Percentiles rank a stretch among this genome's conserved stretches.
These are phyloP conservation scores for Mesocricetus auratus DNA, from an alignment of 2,113 vertebrate species.

Conservation along the genomic window DNA sequence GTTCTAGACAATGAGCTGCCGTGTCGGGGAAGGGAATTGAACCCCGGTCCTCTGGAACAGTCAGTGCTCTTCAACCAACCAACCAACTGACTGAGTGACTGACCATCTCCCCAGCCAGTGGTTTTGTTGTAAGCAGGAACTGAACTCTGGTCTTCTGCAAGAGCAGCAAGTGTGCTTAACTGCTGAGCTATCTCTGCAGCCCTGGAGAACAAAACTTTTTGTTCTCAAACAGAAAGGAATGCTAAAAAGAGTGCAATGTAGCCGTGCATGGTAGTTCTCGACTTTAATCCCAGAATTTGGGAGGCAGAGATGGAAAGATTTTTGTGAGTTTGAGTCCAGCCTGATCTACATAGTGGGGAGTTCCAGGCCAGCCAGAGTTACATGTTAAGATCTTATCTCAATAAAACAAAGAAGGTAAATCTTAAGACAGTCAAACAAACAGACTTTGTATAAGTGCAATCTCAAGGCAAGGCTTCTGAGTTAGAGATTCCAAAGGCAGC, in stretches of 20 bases:
- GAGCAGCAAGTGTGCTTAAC: not conserved
- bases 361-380: not conserved
- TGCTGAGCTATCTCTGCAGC: not conserved
- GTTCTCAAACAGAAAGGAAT: not conserved
- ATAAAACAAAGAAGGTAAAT: not conserved
- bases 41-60: too few species aligned
- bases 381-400: not conserved
- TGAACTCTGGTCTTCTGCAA: not conserved
- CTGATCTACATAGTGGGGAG: not conserved
- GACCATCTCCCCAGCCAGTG: not conserved
- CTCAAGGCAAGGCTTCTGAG: not conserved
- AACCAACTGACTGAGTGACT: too few species aligned
- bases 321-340: not conserved
- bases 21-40: too few species aligned
- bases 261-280: not conserved
- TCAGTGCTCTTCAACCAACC: too few species aligned
- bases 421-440: not conserved
- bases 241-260: not conserved
- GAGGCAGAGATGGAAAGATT: not conserved
- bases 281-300: not conserved
- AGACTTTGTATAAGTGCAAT: too few species aligned
- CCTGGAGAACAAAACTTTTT: not conserved
- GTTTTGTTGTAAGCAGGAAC: not conserved
- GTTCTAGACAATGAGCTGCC: too few species aligned
- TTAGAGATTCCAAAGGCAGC: not conserved